Base-by-base conservation (phyloP, 37 sponge, comb jelly and placozoan genomes). In the Aplysina aerophoba region DNA sequence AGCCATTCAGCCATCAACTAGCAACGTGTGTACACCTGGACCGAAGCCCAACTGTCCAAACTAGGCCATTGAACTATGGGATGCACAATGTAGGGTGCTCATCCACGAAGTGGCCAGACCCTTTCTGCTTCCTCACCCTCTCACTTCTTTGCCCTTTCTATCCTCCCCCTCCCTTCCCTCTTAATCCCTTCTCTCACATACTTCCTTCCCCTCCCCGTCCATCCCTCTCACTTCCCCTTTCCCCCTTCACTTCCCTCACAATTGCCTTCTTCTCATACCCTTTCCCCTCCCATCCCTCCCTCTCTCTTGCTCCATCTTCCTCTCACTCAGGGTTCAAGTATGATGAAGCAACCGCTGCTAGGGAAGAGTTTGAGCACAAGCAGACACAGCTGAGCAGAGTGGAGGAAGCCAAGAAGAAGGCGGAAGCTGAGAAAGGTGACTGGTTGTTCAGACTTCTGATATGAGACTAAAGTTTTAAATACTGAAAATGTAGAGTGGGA, bases 371-470 rank as follows among this genome's bases (percentile, higher is more conserved):
- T 63, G 92, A 94, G 33, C 22, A 62, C 21, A 94, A 94, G 38
- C 83, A 89, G 60, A 82, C 56, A 71, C 79, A 91, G 56, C 66
- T 94, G 81, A 61, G 85, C 74, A 82, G 74, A 28, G 68, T 94
- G 19, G 94, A 94, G 20, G 80, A 88, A 11, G 88, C 87, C 19
- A 84, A 81, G 79, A 81, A 79, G 81, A 85, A 64, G 60, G 63
- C 85, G 19, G 73, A 24, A 25, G 74, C 54, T n/a, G 54, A 44
- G 27, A 84, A 85, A 71, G 87, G 89, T 86, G 12, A 14, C 11
- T 13, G 27, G 27, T 44, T 8, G 50, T 44, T 44, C 50, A 44
- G 8, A 11, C 50, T 44, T 44, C 50, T 8, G 8, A 11, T 44
- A 3, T 44, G 50, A 44, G 50, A 44, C 50, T 44, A 44, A 44